phyloP scores from a whole-genome alignment of 2,113 vertebrate genomes.

The Silurus glanis region DNA sequence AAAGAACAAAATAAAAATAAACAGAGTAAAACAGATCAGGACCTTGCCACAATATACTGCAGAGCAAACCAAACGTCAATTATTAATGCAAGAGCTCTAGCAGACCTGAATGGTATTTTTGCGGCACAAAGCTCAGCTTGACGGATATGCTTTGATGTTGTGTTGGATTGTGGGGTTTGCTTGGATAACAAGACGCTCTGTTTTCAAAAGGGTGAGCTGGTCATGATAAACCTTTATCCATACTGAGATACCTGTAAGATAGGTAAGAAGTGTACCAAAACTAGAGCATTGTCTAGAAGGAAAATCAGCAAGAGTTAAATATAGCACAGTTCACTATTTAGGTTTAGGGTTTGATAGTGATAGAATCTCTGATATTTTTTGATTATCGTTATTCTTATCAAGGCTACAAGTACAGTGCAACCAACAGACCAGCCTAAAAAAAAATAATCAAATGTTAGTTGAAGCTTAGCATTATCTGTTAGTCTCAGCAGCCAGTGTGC shows the following conservation, averaged over 20 bases:
- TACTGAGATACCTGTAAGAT: background rate
- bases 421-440: background rate
- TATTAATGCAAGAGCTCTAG: background rate
- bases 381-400: background rate
- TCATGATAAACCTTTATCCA: background rate
- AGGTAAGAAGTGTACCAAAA: background rate
- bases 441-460: background rate
- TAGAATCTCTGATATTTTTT: too few relatives aligned
- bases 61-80: background rate
- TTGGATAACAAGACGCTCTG: background rate
- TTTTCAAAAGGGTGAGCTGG: background rate
- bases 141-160: background rate
- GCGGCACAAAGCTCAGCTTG: background rate
- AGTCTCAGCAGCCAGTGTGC: background rate
- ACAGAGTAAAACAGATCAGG: background rate
- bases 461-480: conserved; percentile 5
- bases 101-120: background rate
- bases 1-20: background rate
- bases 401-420: background rate
- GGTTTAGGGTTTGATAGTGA: background rate
- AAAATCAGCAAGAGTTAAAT: background rate
- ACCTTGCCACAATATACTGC: background rate
- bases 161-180: background rate
- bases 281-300: background rate
- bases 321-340: background rate